phyloP scores from a whole-genome alignment of 2,113 vertebrate species.

The Uria aalge region DNA sequence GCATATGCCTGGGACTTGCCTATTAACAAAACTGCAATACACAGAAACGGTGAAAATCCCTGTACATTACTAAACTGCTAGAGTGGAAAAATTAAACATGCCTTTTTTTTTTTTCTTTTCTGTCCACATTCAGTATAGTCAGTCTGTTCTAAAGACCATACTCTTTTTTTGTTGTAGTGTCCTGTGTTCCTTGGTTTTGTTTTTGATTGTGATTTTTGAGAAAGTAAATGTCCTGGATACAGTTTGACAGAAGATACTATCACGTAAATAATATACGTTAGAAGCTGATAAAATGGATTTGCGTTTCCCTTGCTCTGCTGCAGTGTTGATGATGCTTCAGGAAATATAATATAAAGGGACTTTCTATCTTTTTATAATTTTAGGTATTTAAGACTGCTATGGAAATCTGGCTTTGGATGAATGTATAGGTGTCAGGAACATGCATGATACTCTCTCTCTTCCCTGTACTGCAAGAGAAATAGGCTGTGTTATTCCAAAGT shows the following conservation, averaged over 20 bases:
- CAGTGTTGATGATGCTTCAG: not conserved
- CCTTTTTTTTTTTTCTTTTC: not conserved
- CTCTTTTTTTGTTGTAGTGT: not conserved
- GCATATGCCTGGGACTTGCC: not conserved
- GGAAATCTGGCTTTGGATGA: not conserved
- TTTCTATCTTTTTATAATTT: not conserved
- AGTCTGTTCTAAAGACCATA: not conserved
- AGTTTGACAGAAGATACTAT: not conserved
- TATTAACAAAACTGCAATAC: slow-evolving; percentile 49
- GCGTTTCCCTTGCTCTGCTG: not conserved
- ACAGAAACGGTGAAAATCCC: slow-evolving; percentile 13
- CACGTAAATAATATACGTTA: not conserved
- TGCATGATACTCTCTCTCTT: not conserved
- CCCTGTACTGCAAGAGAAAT: not conserved
- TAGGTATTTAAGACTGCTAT: not conserved
- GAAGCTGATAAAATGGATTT: not conserved
- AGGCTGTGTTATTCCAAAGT: not conserved
- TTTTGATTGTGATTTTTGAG: not conserved
- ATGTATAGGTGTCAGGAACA: not conserved
- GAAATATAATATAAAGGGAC: not conserved
- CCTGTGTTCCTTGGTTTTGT: not conserved
- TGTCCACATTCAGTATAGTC: not conserved
- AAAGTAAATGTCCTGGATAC: not conserved
- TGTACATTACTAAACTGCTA: not conserved
- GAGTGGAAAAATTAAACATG: slow-evolving; percentile 3